A percentile compares a stretch with the other conserved stretches of the same genome.
phyloP scores from a whole-genome alignment of 2,797 vertebrate species.

The Mormyrus hasselquistii region DNA sequence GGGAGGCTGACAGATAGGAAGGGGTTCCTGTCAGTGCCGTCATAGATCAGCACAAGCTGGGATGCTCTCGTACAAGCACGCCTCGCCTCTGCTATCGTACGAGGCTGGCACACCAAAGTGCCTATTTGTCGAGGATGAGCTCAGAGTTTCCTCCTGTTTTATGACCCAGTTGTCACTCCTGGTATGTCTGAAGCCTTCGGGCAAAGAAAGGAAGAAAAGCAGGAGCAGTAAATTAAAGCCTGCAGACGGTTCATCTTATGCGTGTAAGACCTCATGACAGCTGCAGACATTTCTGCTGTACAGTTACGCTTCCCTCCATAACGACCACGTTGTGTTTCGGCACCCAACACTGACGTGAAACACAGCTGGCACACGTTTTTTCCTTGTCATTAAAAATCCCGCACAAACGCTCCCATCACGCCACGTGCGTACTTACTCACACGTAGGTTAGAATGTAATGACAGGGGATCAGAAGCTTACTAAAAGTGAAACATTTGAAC shows the following conservation, averaged over 20 bases:
- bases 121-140: conserved; percentile 64
- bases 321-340: not conserved
- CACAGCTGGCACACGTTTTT: not conserved
- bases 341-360: not conserved
- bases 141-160: conserved; percentile 63
- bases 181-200: conserved; percentile 55
- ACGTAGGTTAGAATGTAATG: not conserved
- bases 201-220: conserved; percentile 51
- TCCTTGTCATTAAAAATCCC: not conserved
- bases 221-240: conserved; percentile 20
- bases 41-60: conserved; percentile 36
- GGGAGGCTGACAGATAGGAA: not conserved
- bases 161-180: conserved; percentile 61
- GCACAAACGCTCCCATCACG: not conserved
- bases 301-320: not conserved
- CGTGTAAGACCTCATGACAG: not conserved
- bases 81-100: conserved; percentile 40
- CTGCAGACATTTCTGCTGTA: conserved; percentile 11
- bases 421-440: not conserved
- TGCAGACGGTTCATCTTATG: not conserved
- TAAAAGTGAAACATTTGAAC: not conserved
- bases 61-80: conserved; percentile 43
- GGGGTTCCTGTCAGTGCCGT: not conserved
- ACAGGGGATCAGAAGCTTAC: not conserved
- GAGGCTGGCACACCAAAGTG: conserved; percentile 56